Base-by-base conservation (phyloP, 2,113 vertebrate genomes). In the Corythaeola cristata region DNA sequence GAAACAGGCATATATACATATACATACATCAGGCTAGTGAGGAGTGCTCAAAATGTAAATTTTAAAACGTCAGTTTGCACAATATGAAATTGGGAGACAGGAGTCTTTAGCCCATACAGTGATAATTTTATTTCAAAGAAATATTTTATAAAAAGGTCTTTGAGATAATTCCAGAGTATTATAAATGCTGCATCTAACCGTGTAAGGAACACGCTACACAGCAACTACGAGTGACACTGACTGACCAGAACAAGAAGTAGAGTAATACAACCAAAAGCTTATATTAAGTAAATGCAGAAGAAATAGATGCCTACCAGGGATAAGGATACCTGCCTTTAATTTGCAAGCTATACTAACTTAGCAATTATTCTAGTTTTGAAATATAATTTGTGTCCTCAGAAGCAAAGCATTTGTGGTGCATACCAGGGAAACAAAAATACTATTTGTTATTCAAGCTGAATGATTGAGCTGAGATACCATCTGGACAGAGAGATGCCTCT, bases 151-250 rank as follows among this genome's bases (percentile, higher is more conserved):
- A 23, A 28, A 63, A 64, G 26, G n/a, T 19, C 27, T 86, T 30
- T 17, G 15, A 56, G 44, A 8, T 6, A 6, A 60, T 79, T 67
- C 53, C 33, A 77, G n/a, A 50, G 8, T 32, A 68, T 2, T 63
- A 8, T 11, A 68, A 68, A 72, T 6, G 19, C 33, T 87, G 30
- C 6, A 35, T 24, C 14, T 39, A 41, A 41, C 9, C n/a, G 39
- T 1, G 0, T 21, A 52, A 49, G 6, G 28, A 69, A 33, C 44
- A 32, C 6, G 23, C 13, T 32, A 5, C 28, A 20, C 0, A 27
- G 33, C 10, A 52, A 2, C 21, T 17, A 9, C 5, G 53, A 88
- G 28, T 62, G 41, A 28, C 33, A 63, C 62, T 76, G 66, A 33
- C 45, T 27, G 62, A 44, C 10, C 33, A 52, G 35, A 66, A 64